A percentile compares a stretch with the other conserved stretches of the same genome.
Conservation (phyloP, 2,888 invertebrate genomes). For the Dynastes maya region DNA sequence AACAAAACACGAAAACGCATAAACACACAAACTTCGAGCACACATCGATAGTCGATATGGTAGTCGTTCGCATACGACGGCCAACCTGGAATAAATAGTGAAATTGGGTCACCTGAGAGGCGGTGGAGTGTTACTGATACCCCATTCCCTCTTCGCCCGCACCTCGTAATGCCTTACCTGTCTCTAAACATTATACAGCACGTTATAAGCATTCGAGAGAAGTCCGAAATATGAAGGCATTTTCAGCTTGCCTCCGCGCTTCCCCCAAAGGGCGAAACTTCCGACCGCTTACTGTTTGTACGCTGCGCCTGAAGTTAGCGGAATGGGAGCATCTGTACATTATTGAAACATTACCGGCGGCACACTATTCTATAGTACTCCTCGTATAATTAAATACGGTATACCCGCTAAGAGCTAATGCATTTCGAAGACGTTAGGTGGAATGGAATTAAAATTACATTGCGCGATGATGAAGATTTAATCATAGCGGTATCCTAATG, state of each 20-base stretch:
- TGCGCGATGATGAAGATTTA: not conserved
- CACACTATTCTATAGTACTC: not conserved
- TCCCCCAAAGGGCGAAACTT: not conserved
- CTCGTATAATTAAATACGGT: not conserved
- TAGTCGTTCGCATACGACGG: constrained; percentile 25
- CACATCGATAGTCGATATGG: constrained; percentile 26
- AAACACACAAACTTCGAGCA: constrained; percentile 30
- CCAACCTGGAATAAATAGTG: constrained; percentile 38
- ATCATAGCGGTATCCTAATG: not conserved
- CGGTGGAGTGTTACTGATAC: constrained; percentile 25
- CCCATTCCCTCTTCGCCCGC: not conserved
- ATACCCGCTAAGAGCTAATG: constrained; percentile 10
- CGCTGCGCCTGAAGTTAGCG: not conserved
- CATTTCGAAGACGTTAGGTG: not conserved
- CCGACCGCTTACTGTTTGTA: not conserved
- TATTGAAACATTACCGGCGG: constrained; percentile 25
- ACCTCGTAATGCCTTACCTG: constrained; percentile 18
- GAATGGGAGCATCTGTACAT: constrained; percentile 21
- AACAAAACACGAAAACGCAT: constrained; percentile 33
- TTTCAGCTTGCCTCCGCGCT: not conserved
- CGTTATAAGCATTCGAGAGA: constrained; percentile 19
- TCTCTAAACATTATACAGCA: constrained; percentile 18
- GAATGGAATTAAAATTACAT: not conserved
- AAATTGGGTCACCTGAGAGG: constrained; percentile 45
- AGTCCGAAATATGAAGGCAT: constrained; percentile 20